Percentiles rank a stretch among this genome's conserved stretches.
These are phyloP conservation scores for Pungitius pungitius DNA, from an alignment of 2,113 vertebrate genomes.

Conservation along the genomic window DNA sequence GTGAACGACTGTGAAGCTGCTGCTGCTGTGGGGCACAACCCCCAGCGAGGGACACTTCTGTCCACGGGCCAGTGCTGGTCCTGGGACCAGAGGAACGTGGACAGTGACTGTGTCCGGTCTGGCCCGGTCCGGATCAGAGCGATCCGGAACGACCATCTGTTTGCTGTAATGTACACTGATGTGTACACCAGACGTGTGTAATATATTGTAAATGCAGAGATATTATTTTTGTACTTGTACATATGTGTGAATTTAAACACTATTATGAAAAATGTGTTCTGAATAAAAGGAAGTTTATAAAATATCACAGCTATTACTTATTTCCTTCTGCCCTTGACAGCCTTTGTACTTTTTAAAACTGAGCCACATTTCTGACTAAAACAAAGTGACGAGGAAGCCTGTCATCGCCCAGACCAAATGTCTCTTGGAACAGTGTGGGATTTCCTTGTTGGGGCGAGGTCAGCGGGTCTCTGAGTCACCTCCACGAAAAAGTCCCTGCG, in stretches of 20 bases:
- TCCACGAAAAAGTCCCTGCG: slow-evolving; percentile 71
- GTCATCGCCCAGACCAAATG: slow-evolving; percentile 46
- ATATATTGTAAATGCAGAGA: slow-evolving; percentile 80
- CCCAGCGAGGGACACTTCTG: slow-evolving; percentile 24
- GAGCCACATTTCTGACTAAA: slow-evolving; percentile 26
- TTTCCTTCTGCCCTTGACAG: slow-evolving; percentile 8
- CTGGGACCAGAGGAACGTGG: slow-evolving; percentile 22
- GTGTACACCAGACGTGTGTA: slow-evolving; percentile 72
- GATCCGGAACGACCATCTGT: slow-evolving; percentile 32
- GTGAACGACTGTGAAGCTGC: slow-evolving; percentile 52
- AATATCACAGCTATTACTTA: slow-evolving; percentile 22
- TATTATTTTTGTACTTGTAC: slow-evolving; percentile 81
- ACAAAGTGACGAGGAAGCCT: slow-evolving; percentile 16
- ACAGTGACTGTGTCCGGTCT: slow-evolving; percentile 57
- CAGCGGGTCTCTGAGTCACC: slow-evolving; percentile 71
- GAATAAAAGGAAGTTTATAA: slow-evolving; percentile 67
- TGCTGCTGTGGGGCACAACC: slow-evolving; percentile 61
- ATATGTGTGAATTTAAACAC: slow-evolving; percentile 78
- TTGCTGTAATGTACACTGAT: slow-evolving; percentile 55
- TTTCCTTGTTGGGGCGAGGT: slow-evolving; percentile 74
- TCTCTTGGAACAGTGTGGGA: slow-evolving; percentile 63
- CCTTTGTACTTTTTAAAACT: slow-evolving; percentile 35
- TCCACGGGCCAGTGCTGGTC: slow-evolving; percentile 47
- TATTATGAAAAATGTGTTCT: slow-evolving; percentile 63
- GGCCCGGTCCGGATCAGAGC: slow-evolving; percentile 29